Evolutionary conservation across 2,888 invertebrate genomes (phyloP).

Genomic region (Priocnemis perturbator): DNA sequence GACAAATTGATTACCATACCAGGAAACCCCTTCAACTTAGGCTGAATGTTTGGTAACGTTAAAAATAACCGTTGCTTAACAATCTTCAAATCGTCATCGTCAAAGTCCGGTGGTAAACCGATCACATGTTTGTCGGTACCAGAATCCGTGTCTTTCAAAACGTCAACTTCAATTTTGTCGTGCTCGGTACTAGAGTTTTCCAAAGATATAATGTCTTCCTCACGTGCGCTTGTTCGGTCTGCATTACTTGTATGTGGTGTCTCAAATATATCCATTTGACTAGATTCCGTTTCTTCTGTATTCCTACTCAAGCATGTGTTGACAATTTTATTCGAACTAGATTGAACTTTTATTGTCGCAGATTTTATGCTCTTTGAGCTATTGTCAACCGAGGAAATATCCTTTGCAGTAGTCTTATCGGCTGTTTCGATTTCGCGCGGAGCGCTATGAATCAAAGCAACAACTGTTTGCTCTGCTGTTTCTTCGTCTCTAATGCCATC

Average conservation of each 20-base stretch:
- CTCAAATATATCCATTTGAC: slow-evolving; percentile 3
- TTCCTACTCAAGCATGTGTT: no score
- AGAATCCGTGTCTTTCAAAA: slow-evolving; percentile 6
- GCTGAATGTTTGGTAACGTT: slow-evolving; percentile 63
- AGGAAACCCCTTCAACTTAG: slow-evolving; percentile 77
- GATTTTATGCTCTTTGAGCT: no score
- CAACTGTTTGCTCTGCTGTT: background rate
- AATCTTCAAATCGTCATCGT: slow-evolving; percentile 18
- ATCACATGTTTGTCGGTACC: slow-evolving; percentile 21
- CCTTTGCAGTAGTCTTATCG: no score
- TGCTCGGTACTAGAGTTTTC: background rate
- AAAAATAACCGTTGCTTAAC: slow-evolving; percentile 58
- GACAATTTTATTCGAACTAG: no score
- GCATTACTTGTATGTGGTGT: background rate
- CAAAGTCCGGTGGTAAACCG: slow-evolving; percentile 41
- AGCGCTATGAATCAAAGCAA: no score
- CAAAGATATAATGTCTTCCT: no score
- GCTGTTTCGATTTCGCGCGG: no score
- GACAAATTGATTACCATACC: slow-evolving; percentile 81
- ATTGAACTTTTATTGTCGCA: no score
- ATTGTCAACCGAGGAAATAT: no score
- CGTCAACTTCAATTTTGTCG: background rate
- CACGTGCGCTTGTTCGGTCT: no score
- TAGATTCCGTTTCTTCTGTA: background rate
- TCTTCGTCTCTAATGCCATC: background rate